Base-by-base conservation (phyloP, 2,797 vertebrate species). In the Phrynocephalus guinanensis region DNA sequence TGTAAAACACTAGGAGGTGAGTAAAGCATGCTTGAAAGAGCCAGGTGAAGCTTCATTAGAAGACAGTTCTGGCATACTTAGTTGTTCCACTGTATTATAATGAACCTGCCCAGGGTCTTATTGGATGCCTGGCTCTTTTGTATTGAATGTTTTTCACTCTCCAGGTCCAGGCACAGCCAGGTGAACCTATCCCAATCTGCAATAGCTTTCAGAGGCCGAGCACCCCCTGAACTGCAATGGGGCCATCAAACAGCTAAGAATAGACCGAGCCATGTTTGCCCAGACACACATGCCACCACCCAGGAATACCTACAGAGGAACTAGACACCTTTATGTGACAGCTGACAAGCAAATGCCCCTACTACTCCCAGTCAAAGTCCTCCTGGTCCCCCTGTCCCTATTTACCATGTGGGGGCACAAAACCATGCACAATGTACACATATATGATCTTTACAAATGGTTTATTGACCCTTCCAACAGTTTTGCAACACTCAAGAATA, bases 381-480 rank as follows among this genome's bases (percentile, higher is more conserved):
- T 26, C 48, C 48, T 44, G 28, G 6, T 68, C 71, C 20, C 16
- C 70, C 28, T 48, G 20, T 72, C 33, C 52, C 44, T 56, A n/a
- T 6, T 66, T 26, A 83, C 16, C 63, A n/a, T 24, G 60, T 56
- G 10, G 11, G 30, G 33, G n/a, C 20, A 80, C 68, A 72, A 6
- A 72, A 5, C 56, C 82, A 52, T 60, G 44, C 71, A 80, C 30
- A 18, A 79, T 16, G 60, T 2, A 78, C 7, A 70, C 15, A 22
- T 66, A 28, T 9, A n/a, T 38, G 38, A 33, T 63, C 80, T 38
- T 30, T 79, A 83, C 60, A 83, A 89, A 73, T 87, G 16, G 11
- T 95, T 95, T 94, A 95, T 94, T 95, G 50, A 86, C 71, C 86
- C 3, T 0, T 38, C 38, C 24, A 63, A 89, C 82, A 67, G 71